phyloP scores from a whole-genome alignment of 2,888 invertebrate genomes.

The Cylindroiulus punctatus region DNA sequence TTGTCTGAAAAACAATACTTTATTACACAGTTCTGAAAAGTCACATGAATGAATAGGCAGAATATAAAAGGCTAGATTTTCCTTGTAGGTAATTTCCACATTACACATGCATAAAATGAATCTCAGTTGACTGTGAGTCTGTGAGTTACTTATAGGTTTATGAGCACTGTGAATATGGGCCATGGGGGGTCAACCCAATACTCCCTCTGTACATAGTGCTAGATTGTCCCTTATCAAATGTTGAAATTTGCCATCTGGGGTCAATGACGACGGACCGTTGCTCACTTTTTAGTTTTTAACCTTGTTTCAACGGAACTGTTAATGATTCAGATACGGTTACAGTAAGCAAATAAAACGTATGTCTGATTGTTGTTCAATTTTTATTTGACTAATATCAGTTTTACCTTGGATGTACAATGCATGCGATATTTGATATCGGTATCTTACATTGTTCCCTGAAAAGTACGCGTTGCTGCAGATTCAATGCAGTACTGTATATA shows the following conservation, averaged over 20 bases:
- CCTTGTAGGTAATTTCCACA: no score
- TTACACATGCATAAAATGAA: no score
- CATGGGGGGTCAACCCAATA: no score
- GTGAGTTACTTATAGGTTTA: no score
- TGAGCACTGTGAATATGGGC: no score
- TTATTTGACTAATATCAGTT: background rate
- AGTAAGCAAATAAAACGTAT: background rate
- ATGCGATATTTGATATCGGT: slow-evolving; percentile 1
- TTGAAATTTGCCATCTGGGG: slow-evolving; percentile 22
- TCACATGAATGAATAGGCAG: background rate
- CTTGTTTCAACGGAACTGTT: background rate
- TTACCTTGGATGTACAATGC: background rate
- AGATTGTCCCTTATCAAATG: background rate
- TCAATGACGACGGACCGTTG: slow-evolving; percentile 4
- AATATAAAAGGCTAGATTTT: no score
- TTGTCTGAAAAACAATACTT: no score
- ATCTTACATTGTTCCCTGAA: background rate
- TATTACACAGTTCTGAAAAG: background rate
- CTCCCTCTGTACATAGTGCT: no score
- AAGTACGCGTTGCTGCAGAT: no score
- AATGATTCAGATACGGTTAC: slow-evolving; percentile 32
- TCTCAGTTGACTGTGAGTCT: no score
- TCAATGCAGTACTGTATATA: no score
- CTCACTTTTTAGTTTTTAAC: no score
- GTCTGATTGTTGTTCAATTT: background rate